Percentiles rank a stretch among this genome's conserved stretches.
Conservation (phyloP, 2,888 invertebrate species). For the Petrophora chlorosata region DNA sequence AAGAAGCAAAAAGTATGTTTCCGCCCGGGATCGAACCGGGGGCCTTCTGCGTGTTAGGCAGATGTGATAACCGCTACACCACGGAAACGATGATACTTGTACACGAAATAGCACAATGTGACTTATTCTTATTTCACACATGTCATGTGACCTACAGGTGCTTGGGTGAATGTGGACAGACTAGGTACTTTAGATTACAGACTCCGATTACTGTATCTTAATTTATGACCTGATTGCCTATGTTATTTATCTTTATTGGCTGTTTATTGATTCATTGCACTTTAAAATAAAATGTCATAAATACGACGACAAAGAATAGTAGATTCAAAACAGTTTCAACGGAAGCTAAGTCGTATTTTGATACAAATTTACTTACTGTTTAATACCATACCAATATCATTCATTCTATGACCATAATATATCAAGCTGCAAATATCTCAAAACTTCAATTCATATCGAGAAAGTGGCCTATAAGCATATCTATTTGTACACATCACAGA, state of each 20-base stretch:
- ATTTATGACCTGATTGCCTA: conserved; percentile 16
- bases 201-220: conserved; percentile 17
- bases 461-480: too few relatives aligned
- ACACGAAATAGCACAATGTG: conserved; percentile 4
- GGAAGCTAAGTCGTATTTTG: too few relatives aligned
- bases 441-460: too few relatives aligned
- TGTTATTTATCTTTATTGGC: conserved; percentile 3
- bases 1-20: conserved; percentile 78
- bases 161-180: too few relatives aligned
- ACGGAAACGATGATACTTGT: conserved; percentile 84
- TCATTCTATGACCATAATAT: too few relatives aligned
- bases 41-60: conserved; percentile 96
- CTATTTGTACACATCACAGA: too few relatives aligned
- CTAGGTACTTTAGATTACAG: conserved; percentile 2
- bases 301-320: too few relatives aligned
- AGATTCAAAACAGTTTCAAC: too few relatives aligned
- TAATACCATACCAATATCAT: too few relatives aligned
- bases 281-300: too few relatives aligned
- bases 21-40: conserved; percentile 95
- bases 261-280: not conserved
- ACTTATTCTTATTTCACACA: not conserved
- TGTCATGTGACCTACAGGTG: not conserved
- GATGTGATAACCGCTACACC: conserved; percentile 96
- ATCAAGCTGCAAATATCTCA: too few relatives aligned
- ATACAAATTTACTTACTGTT: too few relatives aligned